phyloP scores from a whole-genome alignment of 2,797 vertebrate species.

The Anguilla pacifica region DNA sequence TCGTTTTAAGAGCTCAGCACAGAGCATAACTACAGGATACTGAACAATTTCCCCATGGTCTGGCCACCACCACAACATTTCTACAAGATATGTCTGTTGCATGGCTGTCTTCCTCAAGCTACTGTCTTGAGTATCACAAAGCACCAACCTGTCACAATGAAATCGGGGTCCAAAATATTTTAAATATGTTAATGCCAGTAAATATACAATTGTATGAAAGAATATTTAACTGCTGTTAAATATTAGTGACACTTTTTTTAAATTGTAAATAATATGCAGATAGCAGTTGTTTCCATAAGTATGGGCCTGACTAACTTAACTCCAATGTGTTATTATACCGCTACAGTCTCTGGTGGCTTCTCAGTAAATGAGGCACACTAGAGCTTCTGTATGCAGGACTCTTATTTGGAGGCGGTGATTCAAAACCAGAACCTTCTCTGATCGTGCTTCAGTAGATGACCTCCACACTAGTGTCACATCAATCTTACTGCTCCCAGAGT shows the following conservation, averaged over 20 bases:
- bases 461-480: neutral
- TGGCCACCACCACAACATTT: conserved; percentile 53
- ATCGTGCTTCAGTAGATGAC: neutral
- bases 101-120: conserved; percentile 67
- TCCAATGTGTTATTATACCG: no score
- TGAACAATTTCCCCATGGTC: conserved; percentile 30
- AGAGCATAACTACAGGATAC: neutral
- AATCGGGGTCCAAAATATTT: neutral
- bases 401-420: neutral
- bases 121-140: neutral
- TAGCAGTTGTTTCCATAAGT: no score
- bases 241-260: no score
- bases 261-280: no score
- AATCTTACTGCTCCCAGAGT: neutral
- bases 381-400: neutral
- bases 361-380: neutral
- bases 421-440: neutral
- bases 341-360: neutral
- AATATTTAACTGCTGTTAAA: no score
- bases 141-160: neutral
- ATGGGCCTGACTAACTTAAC: no score
- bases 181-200: no score
- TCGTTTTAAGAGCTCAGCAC: conserved; percentile 50
- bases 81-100: conserved; percentile 68
- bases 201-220: no score